phyloP scores from a whole-genome alignment of 2,888 invertebrate genomes.

The Acanthococcus lagerstroemiae region DNA sequence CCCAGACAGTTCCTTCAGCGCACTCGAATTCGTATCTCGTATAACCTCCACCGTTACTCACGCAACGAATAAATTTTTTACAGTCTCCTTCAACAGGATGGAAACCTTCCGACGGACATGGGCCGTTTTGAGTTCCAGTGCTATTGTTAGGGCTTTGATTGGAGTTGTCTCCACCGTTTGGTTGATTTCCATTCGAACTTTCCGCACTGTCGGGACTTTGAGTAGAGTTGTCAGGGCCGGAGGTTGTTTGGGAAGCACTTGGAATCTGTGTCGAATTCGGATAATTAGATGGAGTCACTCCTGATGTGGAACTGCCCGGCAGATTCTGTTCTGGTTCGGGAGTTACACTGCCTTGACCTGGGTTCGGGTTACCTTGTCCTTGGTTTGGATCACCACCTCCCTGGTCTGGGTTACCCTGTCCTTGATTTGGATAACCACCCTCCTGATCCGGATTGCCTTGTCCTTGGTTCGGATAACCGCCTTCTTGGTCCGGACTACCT shows the following conservation, averaged over 20 bases:
- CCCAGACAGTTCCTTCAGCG: constrained; percentile 68
- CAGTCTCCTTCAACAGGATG: constrained; percentile 38
- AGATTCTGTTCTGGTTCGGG: neutral
- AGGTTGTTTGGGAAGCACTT: neutral
- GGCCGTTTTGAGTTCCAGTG: neutral
- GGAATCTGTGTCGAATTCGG: neutral
- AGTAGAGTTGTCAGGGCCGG: neutral
- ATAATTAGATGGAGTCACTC: no score
- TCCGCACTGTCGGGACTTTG: no score
- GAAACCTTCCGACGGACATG: constrained; percentile 39
- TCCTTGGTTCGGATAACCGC: constrained; percentile 11
- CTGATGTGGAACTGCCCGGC: no score
- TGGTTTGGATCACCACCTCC: constrained; percentile 32
- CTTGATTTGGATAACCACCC: constrained; percentile 2
- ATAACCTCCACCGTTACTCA: constrained; percentile 44
- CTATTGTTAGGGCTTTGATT: neutral
- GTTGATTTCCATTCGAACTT: constrained; percentile 5
- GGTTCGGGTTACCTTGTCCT: constrained; percentile 9
- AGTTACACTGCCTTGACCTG: no score
- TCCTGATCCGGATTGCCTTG: no score
- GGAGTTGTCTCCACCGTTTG: constrained; percentile 5
- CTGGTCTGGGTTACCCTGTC: constrained; percentile 22
- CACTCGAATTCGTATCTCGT: constrained; percentile 61
- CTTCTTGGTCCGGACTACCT: constrained; percentile 7
- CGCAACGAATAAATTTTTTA: constrained; percentile 38